Evolutionary conservation across 2,797 vertebrate species (phyloP).

Genomic region (Rhincodon typus): DNA sequence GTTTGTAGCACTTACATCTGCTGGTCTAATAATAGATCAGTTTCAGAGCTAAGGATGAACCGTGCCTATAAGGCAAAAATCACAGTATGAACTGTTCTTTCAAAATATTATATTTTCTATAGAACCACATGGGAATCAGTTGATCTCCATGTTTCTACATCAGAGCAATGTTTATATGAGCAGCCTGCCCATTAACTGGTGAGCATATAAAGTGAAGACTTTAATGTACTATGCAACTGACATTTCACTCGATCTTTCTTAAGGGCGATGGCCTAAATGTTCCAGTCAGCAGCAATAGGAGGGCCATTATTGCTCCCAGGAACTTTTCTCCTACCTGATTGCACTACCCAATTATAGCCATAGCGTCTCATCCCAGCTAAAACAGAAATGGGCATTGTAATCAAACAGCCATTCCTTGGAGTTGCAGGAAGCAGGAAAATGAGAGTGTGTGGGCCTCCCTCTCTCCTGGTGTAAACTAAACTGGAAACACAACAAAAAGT

Average conservation of each 20-base stretch:
- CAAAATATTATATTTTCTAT: neutral
- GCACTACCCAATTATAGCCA: too few species aligned
- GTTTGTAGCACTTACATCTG: conserved; percentile 30
- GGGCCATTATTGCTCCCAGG: too few species aligned
- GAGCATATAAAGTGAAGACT: neutral
- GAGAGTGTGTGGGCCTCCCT: too few species aligned
- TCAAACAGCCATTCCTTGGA: too few species aligned
- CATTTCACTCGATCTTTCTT: neutral
- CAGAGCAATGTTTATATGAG: neutral
- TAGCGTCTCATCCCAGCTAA: too few species aligned
- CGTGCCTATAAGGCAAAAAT: neutral
- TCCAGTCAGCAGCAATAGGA: too few species aligned
- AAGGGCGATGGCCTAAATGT: too few species aligned
- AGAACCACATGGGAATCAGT: neutral
- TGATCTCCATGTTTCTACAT: neutral
- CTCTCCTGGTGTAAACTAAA: too few species aligned
- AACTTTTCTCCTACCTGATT: too few species aligned
- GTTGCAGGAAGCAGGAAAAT: too few species aligned
- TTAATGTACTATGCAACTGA: neutral
- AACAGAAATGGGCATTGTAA: too few species aligned
- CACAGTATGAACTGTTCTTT: neutral
- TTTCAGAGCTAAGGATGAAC: conserved; percentile 10
- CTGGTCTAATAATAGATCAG: conserved; percentile 22
- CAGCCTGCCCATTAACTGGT: neutral
- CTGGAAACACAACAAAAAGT: too few species aligned